phyloP scores from a whole-genome alignment of 30 jellyfish, hydroid and myxozoan genomes.

The Catostylus mosaicus region DNA sequence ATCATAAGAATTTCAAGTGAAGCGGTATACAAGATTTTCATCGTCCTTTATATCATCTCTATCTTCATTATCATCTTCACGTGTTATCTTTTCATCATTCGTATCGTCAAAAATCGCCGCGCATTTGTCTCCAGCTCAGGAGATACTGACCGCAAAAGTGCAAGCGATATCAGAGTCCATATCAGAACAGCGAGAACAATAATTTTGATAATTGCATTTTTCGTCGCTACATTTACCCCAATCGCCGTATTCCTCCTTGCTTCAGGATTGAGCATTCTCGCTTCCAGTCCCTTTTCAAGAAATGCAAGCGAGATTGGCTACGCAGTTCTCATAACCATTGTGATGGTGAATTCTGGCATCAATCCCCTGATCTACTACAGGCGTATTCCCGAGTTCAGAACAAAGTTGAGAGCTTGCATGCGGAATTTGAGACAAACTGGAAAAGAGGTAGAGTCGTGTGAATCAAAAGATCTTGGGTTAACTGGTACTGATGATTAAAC shows the following conservation, averaged over 20 bases:
- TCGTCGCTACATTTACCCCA: slow-evolving; percentile 21
- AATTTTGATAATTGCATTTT: background rate
- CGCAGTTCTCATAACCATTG: slow-evolving; percentile 26
- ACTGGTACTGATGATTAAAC: too few relatives aligned
- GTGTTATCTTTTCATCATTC: slow-evolving; percentile 42
- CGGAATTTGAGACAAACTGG: too few relatives aligned
- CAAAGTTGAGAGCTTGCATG: background rate
- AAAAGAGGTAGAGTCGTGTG: too few relatives aligned
- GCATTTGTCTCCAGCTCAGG: background rate
- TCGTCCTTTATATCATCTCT: slow-evolving; percentile 12
- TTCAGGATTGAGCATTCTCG: background rate
- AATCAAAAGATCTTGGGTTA: too few relatives aligned
- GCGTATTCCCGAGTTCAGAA: slow-evolving; percentile 23
- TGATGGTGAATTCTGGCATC: slow-evolving; percentile 11
- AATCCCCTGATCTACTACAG: slow-evolving; percentile 30
- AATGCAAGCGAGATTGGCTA: slow-evolving; percentile 4
- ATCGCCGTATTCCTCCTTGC: background rate
- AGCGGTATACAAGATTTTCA: slow-evolving; percentile 30
- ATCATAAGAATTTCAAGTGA: slow-evolving; percentile 52
- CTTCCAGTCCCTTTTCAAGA: background rate
- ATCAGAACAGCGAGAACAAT: slow-evolving; percentile 42
- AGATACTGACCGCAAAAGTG: background rate
- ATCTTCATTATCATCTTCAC: slow-evolving; percentile 48
- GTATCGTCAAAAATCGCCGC: slow-evolving; percentile 26
- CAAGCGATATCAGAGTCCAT: slow-evolving; percentile 9